Evolutionary conservation across 2,113 vertebrate genomes (phyloP).

Genomic region (Eudorcas thomsonii): DNA sequence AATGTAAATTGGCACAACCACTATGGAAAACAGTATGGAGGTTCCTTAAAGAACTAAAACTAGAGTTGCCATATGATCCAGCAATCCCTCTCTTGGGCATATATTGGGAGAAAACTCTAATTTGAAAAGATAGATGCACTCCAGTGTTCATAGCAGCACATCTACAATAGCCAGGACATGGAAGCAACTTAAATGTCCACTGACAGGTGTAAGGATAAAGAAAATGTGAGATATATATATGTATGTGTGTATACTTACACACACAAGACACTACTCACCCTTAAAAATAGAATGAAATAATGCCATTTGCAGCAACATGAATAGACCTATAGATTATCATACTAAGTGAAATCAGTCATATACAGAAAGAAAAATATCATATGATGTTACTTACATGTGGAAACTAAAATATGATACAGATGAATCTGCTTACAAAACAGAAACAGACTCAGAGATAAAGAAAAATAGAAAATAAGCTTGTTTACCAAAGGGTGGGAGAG

Average conservation of each 20-base stretch:
- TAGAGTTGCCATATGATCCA: background rate
- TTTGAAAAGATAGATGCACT: background rate
- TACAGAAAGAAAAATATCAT: background rate
- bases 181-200: background rate
- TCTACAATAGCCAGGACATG: background rate
- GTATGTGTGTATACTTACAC: background rate
- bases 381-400: background rate
- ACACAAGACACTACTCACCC: background rate
- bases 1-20: background rate
- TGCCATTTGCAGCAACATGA: background rate
- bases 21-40: background rate
- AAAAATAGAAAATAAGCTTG: background rate
- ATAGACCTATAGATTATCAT: background rate
- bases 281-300: background rate
- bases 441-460: background rate
- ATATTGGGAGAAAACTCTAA: background rate
- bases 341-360: background rate
- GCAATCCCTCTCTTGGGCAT: background rate
- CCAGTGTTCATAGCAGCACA: background rate
- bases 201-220: background rate
- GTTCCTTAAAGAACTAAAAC: background rate
- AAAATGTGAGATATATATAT: background rate
- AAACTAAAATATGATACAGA: background rate
- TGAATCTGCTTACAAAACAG: background rate
- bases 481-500: background rate